Percentiles rank a stretch among this genome's conserved stretches.
Conservation (phyloP, 2,113 vertebrate genomes). For the Phylloscopus trochilus region DNA sequence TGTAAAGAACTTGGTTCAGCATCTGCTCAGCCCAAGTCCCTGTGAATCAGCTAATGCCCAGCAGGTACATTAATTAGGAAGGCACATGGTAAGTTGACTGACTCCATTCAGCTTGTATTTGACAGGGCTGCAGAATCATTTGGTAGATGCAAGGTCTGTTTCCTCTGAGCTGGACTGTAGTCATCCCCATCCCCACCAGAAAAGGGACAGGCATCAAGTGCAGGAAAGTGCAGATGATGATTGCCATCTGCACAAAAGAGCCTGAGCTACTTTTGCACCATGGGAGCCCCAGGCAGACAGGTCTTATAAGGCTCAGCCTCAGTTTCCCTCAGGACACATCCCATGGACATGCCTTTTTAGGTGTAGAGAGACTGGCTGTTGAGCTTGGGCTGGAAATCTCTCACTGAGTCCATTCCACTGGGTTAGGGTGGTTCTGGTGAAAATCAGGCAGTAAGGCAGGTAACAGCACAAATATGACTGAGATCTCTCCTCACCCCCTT, state of each 20-base stretch:
- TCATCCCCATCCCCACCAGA: background rate
- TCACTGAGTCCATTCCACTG: background rate
- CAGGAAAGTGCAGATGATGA: background rate
- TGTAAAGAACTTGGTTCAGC: background rate
- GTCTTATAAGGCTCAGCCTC: background rate
- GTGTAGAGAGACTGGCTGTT: background rate
- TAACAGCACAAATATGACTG: background rate
- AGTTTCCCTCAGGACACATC: background rate
- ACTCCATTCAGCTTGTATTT: background rate
- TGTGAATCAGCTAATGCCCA: background rate
- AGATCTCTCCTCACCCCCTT: background rate
- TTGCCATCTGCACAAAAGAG: background rate
- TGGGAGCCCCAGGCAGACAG: background rate
- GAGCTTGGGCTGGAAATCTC: background rate
- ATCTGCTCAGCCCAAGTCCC: background rate
- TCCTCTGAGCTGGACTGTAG: background rate
- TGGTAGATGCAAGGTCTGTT: background rate
- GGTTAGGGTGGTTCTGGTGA: background rate
- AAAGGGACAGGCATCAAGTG: background rate
- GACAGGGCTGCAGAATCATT: background rate
- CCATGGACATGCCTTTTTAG: background rate
- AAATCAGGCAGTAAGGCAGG: background rate
- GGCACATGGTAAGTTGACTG: background rate
- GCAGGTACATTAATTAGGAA: background rate
- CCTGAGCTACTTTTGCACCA: background rate